A percentile compares a stretch with the other conserved stretches of the same genome.
Evolutionary conservation across 2,113 vertebrate species (phyloP).

Genomic region (Condylura cristata): DNA sequence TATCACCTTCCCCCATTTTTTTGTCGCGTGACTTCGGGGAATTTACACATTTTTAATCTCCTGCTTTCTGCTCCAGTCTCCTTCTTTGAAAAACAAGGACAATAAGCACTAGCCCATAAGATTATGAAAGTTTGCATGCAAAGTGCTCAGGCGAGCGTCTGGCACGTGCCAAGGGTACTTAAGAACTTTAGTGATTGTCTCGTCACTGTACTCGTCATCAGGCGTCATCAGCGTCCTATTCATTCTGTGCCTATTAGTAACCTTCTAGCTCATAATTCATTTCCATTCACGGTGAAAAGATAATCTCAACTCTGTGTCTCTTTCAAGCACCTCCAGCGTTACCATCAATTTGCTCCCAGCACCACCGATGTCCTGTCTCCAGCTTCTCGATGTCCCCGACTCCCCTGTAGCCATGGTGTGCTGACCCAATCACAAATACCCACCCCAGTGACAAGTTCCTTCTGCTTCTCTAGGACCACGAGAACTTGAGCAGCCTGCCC

Average conservation of each 20-base stretch:
- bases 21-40: not conserved
- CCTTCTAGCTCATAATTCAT: not conserved
- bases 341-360: not conserved
- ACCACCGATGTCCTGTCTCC: not conserved
- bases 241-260: not conserved
- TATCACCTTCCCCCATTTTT: too few relatives aligned
- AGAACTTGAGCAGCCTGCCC: not conserved
- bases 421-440: not conserved
- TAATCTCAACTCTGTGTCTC: not conserved
- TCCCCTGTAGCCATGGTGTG: not conserved
- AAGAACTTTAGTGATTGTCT: too few relatives aligned
- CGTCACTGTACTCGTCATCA: not conserved
- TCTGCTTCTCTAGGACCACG: not conserved
- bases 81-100: not conserved
- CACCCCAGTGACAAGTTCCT: not conserved
- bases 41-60: not conserved
- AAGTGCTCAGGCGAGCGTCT: not conserved
- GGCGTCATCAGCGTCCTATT: not conserved
- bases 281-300: not conserved
- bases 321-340: not conserved
- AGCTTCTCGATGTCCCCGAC: too few relatives aligned
- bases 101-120: not conserved
- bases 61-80: not conserved
- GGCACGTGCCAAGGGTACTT: too few relatives aligned
- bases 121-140: not conserved